Evolutionary conservation across 64 coral and sea anemone genomes (phyloP), one percentile per base, ranked within the genome.

Genomic region (Montipora efflorescens): DNA sequence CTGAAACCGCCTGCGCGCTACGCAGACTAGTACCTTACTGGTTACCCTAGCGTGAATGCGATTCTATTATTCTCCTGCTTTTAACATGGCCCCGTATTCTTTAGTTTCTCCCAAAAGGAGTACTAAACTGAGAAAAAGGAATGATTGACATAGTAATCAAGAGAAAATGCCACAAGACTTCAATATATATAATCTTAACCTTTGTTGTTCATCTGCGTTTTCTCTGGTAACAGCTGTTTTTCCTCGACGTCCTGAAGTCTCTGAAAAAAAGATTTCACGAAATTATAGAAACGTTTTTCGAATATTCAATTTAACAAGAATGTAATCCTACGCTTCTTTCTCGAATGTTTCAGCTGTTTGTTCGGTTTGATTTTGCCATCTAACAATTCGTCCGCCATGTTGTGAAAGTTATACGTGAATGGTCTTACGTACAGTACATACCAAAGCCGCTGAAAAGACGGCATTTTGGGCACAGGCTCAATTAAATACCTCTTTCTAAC

Each of bases 321-420:
- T 14, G 12, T 13, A 19, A 73, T 73, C 82, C 1, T 71, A 86
- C 82, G 68, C 48, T 67, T 70, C 10, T 51, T 70, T 71, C n/a
- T 46, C 2, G 82, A 13, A 10, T 86, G 82, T 5, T 72, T 72
- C 62, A 2, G 45, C 47, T 48, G 62, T 19, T n/a, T 70, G 6
- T 0, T 57, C 47, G 82, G 45, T 70, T 51, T 51, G 44, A 8
- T 16, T 18, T 11, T n/a, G 48, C 2, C 64, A 22, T 72, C 9
- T 7, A n/a, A 20, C 16, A 21, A 4, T 59, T 72, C 82, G 7
- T 69, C 82, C 62, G 66, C 66, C 82, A 85, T 85, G 61, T 85
- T 69, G 18, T 21, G 67, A 48, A 86, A 72, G 15, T 68, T 0
- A 15, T n/a, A 53, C 53, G 6, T 57, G 53, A 6, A 4, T 3